Evolutionary conservation across 2,797 vertebrate species (phyloP), one percentile per base, ranked within the genome.

Genomic region (Buphagus erythrorhynchus): DNA sequence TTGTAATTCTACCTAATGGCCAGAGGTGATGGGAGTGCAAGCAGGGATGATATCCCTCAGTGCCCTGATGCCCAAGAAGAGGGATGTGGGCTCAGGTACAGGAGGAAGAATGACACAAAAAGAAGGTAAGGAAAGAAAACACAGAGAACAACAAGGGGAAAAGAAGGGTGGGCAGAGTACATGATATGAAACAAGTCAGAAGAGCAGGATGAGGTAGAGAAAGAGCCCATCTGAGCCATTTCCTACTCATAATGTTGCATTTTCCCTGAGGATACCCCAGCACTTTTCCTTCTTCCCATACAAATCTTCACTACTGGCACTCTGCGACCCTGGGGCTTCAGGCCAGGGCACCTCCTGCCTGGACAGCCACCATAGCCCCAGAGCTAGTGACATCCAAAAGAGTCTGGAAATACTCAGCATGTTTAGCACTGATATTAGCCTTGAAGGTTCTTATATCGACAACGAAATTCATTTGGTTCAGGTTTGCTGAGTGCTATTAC

Each of bases 71-170:
- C 14, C 16, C 9, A 13, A 55, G 68, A 86, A 69, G 61, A 81
- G 16, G 16, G 7, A 52, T 77, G 17, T n/a, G 11, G 40, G 73
- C 33, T 59, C 16, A 74, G 73, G 35, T 31, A 63, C 26, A 65
- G 13, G 5, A 17, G 5, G 9, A 59, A 5, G 14, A 48, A 83
- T 11, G 7, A 48, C 36, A 16, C 19, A 45, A 51, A 80, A 80
- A 59, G 25, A 26, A 76, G 19, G 9, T 35, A n/a, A 69, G 54
- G 35, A 75, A 76, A 86, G 35, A 31, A 90, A 76, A 58, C n/a
- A 74, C 6, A 31, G 26, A 24, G 46, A 66, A 49, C 2, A 31
- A 11, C 12, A 75, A 36, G 8, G 3, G 1, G 8, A 1, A 0
- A 1, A n/a, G 21, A 73, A 59, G 29, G 42, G 33, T 52, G 26